Percentiles rank a stretch among this genome's conserved stretches.
phyloP scores from a whole-genome alignment of 2,797 vertebrate genomes.

The Delichon dasypus region DNA sequence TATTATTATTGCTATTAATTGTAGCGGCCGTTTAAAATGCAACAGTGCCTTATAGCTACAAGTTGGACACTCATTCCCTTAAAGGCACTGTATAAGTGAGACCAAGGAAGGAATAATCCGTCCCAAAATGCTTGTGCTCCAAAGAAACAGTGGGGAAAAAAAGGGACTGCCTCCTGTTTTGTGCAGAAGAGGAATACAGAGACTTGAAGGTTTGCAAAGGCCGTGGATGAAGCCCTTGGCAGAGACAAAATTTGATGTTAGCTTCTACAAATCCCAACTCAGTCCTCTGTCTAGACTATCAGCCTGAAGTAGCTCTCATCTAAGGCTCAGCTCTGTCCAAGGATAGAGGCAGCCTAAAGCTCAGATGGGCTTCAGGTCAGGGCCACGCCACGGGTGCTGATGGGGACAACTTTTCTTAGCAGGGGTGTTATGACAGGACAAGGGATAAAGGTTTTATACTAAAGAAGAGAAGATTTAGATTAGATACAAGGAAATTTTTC shows the following conservation, averaged over 20 bases:
- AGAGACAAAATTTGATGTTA: neutral
- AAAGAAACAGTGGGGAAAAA: neutral
- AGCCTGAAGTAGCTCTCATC: neutral
- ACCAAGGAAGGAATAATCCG: neutral
- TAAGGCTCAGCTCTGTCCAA: neutral
- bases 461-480: neutral
- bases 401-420: neutral
- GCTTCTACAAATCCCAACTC: neutral
- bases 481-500: neutral
- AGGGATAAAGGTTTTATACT: neutral
- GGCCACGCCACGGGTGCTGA: neutral
- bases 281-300: neutral
- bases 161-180: neutral
- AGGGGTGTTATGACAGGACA: rapidly evolving
- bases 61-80: neutral
- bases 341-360: neutral
- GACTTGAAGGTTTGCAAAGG: neutral
- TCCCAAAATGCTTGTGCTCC: neutral
- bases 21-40: neutral
- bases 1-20: neutral
- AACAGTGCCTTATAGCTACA: neutral
- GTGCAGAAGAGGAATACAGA: neutral
- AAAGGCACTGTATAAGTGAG: neutral
- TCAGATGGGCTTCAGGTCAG: neutral
- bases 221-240: neutral